Percentiles rank a stretch among this genome's conserved stretches.
Conservation (phyloP, 2,888 invertebrate species). For the Dryomyza anilis region DNA sequence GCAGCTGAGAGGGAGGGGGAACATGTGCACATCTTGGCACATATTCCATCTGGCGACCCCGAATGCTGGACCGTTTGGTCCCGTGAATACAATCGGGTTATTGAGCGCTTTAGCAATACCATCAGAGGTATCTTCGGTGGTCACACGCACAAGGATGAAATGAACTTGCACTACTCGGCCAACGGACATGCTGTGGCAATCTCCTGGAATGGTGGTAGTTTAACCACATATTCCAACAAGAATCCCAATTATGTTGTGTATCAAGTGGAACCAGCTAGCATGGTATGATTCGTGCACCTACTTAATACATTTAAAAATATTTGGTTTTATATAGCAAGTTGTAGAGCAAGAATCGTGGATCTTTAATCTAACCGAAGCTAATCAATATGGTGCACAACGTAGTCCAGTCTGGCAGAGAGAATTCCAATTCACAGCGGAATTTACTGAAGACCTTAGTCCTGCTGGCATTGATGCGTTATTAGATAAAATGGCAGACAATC, state of each 20-base stretch:
- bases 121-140: slow-evolving; percentile 83
- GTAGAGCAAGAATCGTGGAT: slow-evolving; percentile 73
- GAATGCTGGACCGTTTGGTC: slow-evolving; percentile 76
- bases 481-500: slow-evolving; percentile 63
- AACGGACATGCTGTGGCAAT: slow-evolving; percentile 66
- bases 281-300: slow-evolving; percentile 55
- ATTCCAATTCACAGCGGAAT: slow-evolving; percentile 76
- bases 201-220: slow-evolving; percentile 83
- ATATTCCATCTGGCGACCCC: slow-evolving; percentile 77
- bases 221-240: slow-evolving; percentile 73
- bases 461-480: slow-evolving; percentile 69
- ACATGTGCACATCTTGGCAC: slow-evolving; percentile 81
- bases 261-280: slow-evolving; percentile 67
- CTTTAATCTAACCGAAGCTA: slow-evolving; percentile 78
- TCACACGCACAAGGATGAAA: slow-evolving; percentile 78
- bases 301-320: neutral
- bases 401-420: slow-evolving; percentile 75
- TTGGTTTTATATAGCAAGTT: slow-evolving; percentile 64
- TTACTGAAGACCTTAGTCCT: slow-evolving; percentile 69
- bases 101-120: slow-evolving; percentile 75
- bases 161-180: slow-evolving; percentile 70
- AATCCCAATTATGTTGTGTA: slow-evolving; percentile 85
- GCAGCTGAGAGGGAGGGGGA: slow-evolving; percentile 76
- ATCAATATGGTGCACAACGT: slow-evolving; percentile 63
- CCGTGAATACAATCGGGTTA: slow-evolving; percentile 70